A percentile compares a stretch with the other conserved stretches of the same genome.
phyloP scores from a whole-genome alignment of 2,113 vertebrate genomes.

The Castor canadensis region DNA sequence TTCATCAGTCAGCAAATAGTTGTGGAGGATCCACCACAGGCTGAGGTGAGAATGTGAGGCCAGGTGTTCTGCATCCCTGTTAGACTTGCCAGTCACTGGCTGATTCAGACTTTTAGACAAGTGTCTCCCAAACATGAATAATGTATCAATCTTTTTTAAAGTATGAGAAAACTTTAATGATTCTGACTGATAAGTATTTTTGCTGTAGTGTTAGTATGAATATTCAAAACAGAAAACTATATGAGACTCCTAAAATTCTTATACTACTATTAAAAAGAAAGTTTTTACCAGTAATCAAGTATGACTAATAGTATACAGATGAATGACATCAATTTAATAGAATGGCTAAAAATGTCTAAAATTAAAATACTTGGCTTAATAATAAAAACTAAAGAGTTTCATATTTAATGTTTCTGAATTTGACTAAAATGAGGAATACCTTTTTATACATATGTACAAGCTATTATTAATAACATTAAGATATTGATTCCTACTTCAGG shows the following conservation, averaged over 20 bases:
- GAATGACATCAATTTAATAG: not conserved
- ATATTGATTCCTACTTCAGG: not conserved
- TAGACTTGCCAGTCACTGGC: not conserved
- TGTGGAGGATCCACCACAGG: not conserved
- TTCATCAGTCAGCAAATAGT: not conserved
- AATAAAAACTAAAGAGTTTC: not conserved
- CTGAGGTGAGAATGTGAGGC: not conserved
- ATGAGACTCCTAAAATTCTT: not conserved
- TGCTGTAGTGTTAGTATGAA: conserved; percentile 1
- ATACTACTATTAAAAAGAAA: not conserved
- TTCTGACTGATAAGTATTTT: not conserved
- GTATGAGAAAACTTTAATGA: not conserved
- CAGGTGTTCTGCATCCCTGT: not conserved
- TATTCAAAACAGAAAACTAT: not conserved
- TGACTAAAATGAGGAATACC: not conserved
- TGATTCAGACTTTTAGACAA: too few relatives aligned
- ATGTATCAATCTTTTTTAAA: not conserved
- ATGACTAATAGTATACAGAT: not conserved
- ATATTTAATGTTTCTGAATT: not conserved
- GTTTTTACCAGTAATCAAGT: not conserved
- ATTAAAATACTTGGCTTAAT: not conserved
- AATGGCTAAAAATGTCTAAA: not conserved
- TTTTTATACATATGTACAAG: not conserved
- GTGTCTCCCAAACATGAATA: not conserved
- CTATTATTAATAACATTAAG: not conserved